phyloP scores from a whole-genome alignment of 2,888 invertebrate genomes.

The Lasioglossum calceatum region DNA sequence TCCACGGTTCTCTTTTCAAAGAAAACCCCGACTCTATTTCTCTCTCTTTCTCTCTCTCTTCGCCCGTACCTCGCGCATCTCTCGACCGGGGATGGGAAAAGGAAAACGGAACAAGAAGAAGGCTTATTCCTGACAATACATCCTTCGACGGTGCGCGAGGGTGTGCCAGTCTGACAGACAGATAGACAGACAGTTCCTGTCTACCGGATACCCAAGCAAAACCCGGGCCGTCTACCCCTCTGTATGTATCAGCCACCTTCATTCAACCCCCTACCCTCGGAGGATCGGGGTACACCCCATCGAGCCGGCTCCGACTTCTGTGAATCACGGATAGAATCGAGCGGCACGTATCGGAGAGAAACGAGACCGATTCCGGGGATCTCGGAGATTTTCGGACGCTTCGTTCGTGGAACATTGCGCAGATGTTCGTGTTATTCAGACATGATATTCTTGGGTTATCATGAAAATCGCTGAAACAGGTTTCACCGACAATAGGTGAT shows the following conservation, averaged over 20 bases:
- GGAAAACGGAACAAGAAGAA: slow-evolving; percentile 62
- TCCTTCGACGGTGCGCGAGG: slow-evolving; percentile 72
- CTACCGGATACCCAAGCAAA: slow-evolving; percentile 78
- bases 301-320: slow-evolving; percentile 21
- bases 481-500: too few species aligned
- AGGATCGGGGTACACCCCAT: slow-evolving; percentile 30
- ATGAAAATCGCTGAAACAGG: too few species aligned
- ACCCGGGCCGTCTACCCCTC: slow-evolving; percentile 62
- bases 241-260: slow-evolving; percentile 49
- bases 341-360: slow-evolving; percentile 39
- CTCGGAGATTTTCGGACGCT: not conserved
- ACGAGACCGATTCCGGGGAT: slow-evolving; percentile 7
- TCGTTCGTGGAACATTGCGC: not conserved
- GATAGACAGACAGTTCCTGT: slow-evolving; percentile 76
- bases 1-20: slow-evolving; percentile 70
- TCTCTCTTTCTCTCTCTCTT: not conserved
- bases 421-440: not conserved
- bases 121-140: slow-evolving; percentile 80
- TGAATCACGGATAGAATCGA: slow-evolving; percentile 35
- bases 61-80: not conserved
- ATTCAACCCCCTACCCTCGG: not conserved
- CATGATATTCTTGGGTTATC: not conserved
- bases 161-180: slow-evolving; percentile 74
- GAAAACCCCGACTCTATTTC: slow-evolving; percentile 32
- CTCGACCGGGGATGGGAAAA: not conserved